A percentile compares a stretch with the other conserved stretches of the same genome.
These are phyloP conservation scores for Pangasius krempfi DNA, from an alignment of 2,797 vertebrate species.

Conservation along the genomic window DNA sequence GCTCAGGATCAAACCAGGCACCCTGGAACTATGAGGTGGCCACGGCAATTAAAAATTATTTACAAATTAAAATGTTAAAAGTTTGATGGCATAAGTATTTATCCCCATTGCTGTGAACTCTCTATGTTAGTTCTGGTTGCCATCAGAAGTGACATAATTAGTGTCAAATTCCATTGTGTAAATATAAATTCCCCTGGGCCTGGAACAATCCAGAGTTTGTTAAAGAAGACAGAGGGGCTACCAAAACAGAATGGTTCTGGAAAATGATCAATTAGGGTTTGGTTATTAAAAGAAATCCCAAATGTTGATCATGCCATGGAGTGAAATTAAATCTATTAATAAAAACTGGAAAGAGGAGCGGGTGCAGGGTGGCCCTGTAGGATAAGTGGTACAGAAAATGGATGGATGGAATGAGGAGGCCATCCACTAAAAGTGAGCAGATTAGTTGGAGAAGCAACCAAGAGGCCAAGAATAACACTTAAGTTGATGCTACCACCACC, in stretches of 20 bases:
- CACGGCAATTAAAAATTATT: no score
- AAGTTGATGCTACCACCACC: neutral
- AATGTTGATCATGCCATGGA: neutral
- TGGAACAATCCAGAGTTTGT: neutral
- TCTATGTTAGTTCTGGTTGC: neutral
- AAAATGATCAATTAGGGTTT: neutral
- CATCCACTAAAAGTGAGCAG: neutral
- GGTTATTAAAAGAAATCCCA: neutral
- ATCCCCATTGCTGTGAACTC: neutral
- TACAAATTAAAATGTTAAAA: no score
- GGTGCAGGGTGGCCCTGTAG: no score
- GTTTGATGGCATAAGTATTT: neutral
- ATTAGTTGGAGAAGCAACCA: neutral
- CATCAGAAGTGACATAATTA: neutral
- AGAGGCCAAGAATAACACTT: neutral
- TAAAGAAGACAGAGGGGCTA: neutral
- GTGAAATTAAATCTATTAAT: neutral
- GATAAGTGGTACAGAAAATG: no score
- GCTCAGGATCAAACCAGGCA: neutral
- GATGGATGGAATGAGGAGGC: neutral
- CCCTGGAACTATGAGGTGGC: no score
- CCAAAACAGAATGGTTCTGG: neutral
- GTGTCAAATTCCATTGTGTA: neutral
- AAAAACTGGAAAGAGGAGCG: neutral
- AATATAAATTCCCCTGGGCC: neutral